phyloP scores from a whole-genome alignment of 2,797 vertebrate species.

The Remorina albescens region DNA sequence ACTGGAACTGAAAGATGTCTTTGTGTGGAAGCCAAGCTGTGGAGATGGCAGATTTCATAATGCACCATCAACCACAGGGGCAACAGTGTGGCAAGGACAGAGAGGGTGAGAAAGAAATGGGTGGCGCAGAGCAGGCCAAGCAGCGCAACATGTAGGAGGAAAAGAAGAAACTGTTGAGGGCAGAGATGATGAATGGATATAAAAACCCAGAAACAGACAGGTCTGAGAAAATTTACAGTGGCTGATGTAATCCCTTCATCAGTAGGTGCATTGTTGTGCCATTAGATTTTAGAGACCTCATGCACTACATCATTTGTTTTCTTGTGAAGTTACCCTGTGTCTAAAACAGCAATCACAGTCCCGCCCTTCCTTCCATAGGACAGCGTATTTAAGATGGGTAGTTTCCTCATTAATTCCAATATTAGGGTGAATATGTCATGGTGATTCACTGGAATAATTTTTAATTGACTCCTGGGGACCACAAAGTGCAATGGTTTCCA shows the following conservation, averaged over 20 bases:
- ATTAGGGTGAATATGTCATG: background rate
- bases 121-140: slow-evolving; percentile 35
- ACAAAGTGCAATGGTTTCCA: background rate
- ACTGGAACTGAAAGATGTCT: slow-evolving; percentile 58
- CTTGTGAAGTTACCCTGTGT: background rate
- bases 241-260: slow-evolving; percentile 25
- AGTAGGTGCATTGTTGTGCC: slow-evolving; percentile 21
- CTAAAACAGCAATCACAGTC: slow-evolving; percentile 4
- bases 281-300: slow-evolving; percentile 32
- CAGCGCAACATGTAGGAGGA: slow-evolving; percentile 11
- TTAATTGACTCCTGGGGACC: background rate
- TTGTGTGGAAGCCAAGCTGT: slow-evolving; percentile 69
- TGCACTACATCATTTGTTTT: slow-evolving; percentile 19
- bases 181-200: slow-evolving; percentile 29
- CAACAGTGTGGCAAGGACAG: slow-evolving; percentile 24
- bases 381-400: background rate
- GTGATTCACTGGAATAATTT: background rate
- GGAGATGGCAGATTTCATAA: slow-evolving; percentile 65
- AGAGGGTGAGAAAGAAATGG: slow-evolving; percentile 44
- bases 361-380: background rate
- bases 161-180: slow-evolving; percentile 42
- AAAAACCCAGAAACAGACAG: slow-evolving; percentile 10
- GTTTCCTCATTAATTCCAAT: slow-evolving; percentile 7
- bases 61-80: slow-evolving; percentile 59
- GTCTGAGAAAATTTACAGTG: background rate